Conservation (phyloP, 2,113 vertebrate genomes). For the Peromyscus leucopus region DNA sequence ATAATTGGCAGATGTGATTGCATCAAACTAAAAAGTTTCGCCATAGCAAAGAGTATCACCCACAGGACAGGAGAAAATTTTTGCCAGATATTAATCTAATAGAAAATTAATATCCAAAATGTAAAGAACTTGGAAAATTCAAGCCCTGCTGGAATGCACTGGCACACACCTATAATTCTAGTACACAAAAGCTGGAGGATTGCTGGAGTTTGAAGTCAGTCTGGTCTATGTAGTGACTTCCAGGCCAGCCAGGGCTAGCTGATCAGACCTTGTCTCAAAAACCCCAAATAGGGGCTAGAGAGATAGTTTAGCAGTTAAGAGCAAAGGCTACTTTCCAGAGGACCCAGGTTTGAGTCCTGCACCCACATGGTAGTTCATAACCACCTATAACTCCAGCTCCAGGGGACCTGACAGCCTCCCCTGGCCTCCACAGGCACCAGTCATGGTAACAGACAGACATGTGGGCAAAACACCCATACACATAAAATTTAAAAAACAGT, state of each 20-base stretch:
- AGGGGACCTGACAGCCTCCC: neutral
- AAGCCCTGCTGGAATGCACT: neutral
- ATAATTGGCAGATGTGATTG: neutral
- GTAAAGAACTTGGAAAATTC: neutral
- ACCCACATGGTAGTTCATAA: neutral
- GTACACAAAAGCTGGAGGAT: neutral
- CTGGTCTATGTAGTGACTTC: neutral
- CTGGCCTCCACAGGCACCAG: neutral
- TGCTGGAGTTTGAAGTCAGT: neutral
- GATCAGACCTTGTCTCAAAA: neutral
- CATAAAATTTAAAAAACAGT: neutral
- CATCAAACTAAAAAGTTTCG: neutral
- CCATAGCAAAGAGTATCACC: neutral
- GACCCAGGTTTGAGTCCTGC: neutral
- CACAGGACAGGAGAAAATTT: neutral
- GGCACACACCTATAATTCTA: neutral
- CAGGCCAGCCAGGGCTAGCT: neutral
- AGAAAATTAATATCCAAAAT: neutral
- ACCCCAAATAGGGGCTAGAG: neutral
- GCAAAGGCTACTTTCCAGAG: neutral
- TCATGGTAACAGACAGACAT: neutral
- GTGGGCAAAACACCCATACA: neutral
- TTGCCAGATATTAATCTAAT: neutral
- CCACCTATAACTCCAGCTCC: neutral
- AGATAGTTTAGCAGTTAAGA: neutral